Percentiles rank a stretch among this genome's conserved stretches.
These are phyloP conservation scores for Amazona finschi DNA, from an alignment of 2,797 vertebrate genomes.

Conservation along the genomic window DNA sequence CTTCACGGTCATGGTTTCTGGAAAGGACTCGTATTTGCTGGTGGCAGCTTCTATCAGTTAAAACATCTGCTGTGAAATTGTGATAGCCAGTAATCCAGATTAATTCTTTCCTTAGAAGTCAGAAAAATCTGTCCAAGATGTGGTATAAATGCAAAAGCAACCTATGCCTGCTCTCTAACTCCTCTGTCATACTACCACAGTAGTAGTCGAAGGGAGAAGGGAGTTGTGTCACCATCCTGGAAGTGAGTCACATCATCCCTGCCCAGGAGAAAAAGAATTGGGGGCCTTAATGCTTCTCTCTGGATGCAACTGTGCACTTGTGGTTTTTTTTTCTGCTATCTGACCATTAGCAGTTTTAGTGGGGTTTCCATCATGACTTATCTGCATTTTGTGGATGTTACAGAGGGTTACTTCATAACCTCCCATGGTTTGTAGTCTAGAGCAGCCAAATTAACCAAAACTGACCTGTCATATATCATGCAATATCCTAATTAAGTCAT, in stretches of 20 bases:
- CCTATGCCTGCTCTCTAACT: not conserved
- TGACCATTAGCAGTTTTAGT: not conserved
- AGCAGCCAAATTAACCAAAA: not conserved
- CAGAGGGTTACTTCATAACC: not conserved
- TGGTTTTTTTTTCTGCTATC: not conserved
- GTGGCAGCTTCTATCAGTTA: not conserved
- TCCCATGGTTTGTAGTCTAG: not conserved
- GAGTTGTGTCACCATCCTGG: fast-evolving
- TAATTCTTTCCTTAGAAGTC: not conserved
- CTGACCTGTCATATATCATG: not conserved
- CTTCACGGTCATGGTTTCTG: not conserved
- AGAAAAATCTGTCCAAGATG: not conserved
- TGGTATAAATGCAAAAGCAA: not conserved
- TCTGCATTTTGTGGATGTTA: not conserved
- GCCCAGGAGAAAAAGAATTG: not conserved
- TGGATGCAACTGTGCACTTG: not conserved
- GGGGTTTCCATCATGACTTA: fast-evolving
- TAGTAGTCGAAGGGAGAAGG: not conserved
- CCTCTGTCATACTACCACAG: not conserved
- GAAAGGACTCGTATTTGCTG: not conserved
- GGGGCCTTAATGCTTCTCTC: not conserved
- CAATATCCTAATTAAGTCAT: not conserved
- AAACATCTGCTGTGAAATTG: not conserved
- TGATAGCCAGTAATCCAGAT: not conserved
- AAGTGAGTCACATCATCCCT: fast-evolving